Evolutionary conservation across 2,113 vertebrate species (phyloP).

Genomic region (Megaptera novaeangliae): DNA sequence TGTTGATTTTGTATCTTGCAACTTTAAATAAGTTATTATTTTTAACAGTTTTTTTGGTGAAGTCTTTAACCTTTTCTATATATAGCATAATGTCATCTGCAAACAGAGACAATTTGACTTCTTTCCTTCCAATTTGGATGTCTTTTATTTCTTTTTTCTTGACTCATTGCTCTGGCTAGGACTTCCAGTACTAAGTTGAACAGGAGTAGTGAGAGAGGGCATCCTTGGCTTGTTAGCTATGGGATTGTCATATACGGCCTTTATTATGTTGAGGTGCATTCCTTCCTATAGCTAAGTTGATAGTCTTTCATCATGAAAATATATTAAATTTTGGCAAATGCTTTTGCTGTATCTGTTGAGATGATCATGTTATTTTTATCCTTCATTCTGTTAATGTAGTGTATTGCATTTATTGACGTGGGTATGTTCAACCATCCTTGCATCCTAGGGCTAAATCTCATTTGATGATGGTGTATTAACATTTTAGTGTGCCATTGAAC

Average conservation of each 20-base stretch:
- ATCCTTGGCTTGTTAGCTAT: neutral
- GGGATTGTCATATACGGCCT: neutral
- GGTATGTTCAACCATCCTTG: neutral
- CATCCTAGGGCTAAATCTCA: neutral
- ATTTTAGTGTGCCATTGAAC: neutral
- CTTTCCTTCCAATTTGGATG: neutral
- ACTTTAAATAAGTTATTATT: neutral
- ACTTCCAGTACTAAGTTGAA: neutral
- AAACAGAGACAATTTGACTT: neutral
- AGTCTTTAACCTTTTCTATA: neutral
- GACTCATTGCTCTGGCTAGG: neutral
- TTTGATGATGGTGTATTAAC: neutral
- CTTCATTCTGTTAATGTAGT: neutral
- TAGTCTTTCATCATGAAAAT: neutral
- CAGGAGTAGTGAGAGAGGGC: neutral
- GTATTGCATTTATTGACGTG: neutral
- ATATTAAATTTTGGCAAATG: neutral
- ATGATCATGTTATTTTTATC: neutral
- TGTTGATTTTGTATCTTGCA: neutral
- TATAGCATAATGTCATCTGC: neutral
- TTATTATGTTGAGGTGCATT: neutral
- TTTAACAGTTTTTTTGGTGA: neutral
- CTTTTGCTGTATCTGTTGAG: neutral
- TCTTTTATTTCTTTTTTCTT: neutral
- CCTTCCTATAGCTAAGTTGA: neutral